These are phyloP conservation scores for Enteromius fasciolatus DNA, from an alignment of 2,797 vertebrate species.

Conservation along the genomic window DNA sequence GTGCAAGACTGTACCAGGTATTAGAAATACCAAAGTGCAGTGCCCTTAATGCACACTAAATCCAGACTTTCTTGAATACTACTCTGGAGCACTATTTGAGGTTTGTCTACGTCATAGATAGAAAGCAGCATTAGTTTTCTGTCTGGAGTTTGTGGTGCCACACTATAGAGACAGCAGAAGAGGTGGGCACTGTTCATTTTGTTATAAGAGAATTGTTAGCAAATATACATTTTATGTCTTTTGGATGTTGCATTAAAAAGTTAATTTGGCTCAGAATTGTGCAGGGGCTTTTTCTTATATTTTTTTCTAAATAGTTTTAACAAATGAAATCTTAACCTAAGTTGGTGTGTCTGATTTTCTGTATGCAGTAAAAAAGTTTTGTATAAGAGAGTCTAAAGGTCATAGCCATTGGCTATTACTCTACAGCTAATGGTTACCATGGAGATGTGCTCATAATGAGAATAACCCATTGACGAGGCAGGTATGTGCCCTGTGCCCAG, in stretches of 20 bases:
- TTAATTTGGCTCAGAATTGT: not conserved
- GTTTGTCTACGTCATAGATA: no score
- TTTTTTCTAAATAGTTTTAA: not conserved
- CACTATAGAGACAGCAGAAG: no score
- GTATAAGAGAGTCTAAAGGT: slow-evolving; percentile 72
- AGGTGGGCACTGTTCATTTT: no score
- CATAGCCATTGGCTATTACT: slow-evolving; percentile 66
- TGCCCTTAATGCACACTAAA: no score
- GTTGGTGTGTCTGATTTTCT: slow-evolving; percentile 26
- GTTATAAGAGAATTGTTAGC: no score
- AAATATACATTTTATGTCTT: no score
- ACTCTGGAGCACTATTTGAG: no score
- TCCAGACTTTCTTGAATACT: no score
- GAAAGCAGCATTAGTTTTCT: no score
- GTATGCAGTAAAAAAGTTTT: slow-evolving; percentile 51
- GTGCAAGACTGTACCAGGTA: no score
- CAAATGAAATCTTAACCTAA: not conserved
- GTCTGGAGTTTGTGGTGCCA: no score
- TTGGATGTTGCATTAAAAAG: not conserved
- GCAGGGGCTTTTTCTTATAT: not conserved
- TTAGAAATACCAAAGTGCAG: no score
- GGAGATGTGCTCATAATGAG: slow-evolving; percentile 58
- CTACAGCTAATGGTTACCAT: slow-evolving; percentile 68
- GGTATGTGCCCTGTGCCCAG: slow-evolving; percentile 26
- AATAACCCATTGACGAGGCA: slow-evolving; percentile 69